Percentiles rank a stretch among this genome's conserved stretches.
phyloP scores from a whole-genome alignment of 2,113 vertebrate species.

The Petromus typicus region DNA sequence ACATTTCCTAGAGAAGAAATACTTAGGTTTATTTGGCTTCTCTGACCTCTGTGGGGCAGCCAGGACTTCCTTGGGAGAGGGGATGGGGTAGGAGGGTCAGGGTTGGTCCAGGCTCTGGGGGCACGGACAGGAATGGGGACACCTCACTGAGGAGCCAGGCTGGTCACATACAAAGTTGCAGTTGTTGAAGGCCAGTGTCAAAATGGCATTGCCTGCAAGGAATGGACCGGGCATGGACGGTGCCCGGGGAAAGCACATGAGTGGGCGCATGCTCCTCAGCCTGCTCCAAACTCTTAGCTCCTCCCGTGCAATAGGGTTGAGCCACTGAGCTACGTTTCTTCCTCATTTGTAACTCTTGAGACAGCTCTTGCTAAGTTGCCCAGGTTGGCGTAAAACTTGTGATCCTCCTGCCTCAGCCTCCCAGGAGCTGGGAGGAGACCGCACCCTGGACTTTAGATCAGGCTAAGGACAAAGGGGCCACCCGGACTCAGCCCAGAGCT shows the following conservation, averaged over 20 bases:
- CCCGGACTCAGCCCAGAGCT: background rate
- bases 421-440: background rate
- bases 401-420: background rate
- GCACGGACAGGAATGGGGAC: background rate
- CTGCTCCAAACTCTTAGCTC: background rate
- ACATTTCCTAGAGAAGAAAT: constrained; percentile 23
- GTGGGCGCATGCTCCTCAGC: background rate
- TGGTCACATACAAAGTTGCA: background rate
- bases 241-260: background rate
- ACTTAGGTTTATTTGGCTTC: background rate
- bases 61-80: background rate
- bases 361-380: background rate
- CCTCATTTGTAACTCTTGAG: background rate
- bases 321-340: too few species aligned
- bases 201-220: background rate
- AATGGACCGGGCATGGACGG: background rate
- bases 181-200: background rate
- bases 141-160: background rate
- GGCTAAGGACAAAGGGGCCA: background rate
- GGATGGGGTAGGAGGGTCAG: background rate
- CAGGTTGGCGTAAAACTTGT: background rate
- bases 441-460: background rate
- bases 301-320: background rate
- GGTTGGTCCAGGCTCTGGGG: background rate
- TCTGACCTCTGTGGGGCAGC: background rate